These are phyloP conservation scores for Australoheros facetus DNA, from an alignment of 2,797 vertebrate genomes.

Conservation along the genomic window DNA sequence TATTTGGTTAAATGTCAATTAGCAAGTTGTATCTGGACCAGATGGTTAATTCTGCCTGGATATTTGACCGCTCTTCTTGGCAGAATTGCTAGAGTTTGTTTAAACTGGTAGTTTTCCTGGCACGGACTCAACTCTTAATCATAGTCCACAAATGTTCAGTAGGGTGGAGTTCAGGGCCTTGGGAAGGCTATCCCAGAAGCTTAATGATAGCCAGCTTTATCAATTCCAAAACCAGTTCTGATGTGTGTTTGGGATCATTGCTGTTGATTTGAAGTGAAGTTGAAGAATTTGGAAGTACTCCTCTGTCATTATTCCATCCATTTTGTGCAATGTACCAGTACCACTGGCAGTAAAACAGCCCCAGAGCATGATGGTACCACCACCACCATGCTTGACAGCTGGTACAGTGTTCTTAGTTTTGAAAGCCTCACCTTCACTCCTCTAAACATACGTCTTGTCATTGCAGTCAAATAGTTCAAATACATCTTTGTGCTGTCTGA, in stretches of 20 bases:
- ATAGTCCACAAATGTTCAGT: no score
- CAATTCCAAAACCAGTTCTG: background rate
- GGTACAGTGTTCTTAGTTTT: background rate
- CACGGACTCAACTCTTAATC: no score
- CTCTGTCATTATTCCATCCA: background rate
- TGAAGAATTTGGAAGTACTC: no score
- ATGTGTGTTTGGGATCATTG: background rate
- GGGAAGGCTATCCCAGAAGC: no score
- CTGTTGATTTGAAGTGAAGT: background rate
- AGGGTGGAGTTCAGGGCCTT: no score
- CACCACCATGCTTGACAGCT: fast-evolving
- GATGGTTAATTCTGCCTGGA: fast-evolving
- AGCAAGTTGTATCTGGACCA: background rate
- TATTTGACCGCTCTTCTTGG: background rate
- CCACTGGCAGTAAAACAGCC: background rate
- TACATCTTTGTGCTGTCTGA: no score
- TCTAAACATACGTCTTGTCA: background rate
- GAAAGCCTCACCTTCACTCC: background rate
- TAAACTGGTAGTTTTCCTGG: no score
- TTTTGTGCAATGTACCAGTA: background rate
- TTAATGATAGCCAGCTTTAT: no score
- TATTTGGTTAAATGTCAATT: background rate
- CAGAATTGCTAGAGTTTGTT: background rate
- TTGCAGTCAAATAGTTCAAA: no score
- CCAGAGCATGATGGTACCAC: background rate